Percentiles rank a stretch among this genome's conserved stretches.
These are phyloP conservation scores for Percina caprodes DNA, from an alignment of 2,113 vertebrate species.

Conservation along the genomic window DNA sequence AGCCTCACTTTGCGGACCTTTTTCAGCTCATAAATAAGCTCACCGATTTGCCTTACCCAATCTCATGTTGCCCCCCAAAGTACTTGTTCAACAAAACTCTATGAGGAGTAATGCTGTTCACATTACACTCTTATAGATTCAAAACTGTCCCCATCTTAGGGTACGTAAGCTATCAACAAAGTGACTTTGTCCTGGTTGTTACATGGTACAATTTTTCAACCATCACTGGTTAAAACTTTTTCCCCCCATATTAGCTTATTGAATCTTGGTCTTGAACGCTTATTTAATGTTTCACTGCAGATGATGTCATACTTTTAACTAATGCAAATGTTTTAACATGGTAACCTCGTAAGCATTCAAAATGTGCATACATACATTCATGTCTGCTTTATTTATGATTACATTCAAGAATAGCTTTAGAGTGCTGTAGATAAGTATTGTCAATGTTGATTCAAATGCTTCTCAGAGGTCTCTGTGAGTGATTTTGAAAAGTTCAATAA, in stretches of 20 bases:
- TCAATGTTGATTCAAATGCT: conserved; percentile 86
- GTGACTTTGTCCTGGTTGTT: conserved; percentile 77
- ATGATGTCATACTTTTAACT: conserved; percentile 82
- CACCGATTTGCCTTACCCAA: conserved; percentile 86
- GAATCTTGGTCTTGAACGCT: conserved; percentile 83
- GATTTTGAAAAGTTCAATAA: conserved; percentile 88
- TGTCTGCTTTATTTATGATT: conserved; percentile 85
- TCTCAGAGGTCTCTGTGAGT: conserved; percentile 89
- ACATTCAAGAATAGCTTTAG: conserved; percentile 89
- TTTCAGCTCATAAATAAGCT: conserved; percentile 82
- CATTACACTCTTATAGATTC: conserved; percentile 51
- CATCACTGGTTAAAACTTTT: conserved; percentile 21
- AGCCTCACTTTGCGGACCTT: conserved; percentile 70
- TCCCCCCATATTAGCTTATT: conserved; percentile 67
- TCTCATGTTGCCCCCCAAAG: conserved; percentile 71
- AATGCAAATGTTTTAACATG: conserved; percentile 81
- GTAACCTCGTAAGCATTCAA: conserved; percentile 79
- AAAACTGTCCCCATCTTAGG: conserved; percentile 60
- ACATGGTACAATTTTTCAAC: conserved; percentile 79
- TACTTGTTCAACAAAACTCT: conserved; percentile 69
- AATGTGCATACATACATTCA: conserved; percentile 82
- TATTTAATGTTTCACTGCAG: conserved; percentile 80
- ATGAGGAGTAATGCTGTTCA: conserved; percentile 54
- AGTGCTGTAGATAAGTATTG: conserved; percentile 90
- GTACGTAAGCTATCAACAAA: conserved; percentile 74